A percentile compares a stretch with the other conserved stretches of the same genome.
Evolutionary conservation across 1,140 invertebrate species (phyloP).

Genomic region (Cydia pomonella): DNA sequence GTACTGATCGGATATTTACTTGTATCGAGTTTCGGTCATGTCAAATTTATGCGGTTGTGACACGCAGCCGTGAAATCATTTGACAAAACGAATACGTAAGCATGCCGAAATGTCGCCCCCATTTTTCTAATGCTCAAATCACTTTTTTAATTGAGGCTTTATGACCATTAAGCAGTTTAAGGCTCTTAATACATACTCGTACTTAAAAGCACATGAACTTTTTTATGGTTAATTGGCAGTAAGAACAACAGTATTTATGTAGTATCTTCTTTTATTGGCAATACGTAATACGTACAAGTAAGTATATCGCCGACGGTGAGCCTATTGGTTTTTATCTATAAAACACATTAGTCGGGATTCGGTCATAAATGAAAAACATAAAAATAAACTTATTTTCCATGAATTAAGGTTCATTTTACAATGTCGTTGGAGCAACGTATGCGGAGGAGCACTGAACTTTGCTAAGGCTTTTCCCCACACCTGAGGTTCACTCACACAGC

Average conservation of each 20-base stretch:
- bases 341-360: conserved; percentile 28
- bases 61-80: conserved; percentile 35
- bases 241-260: not conserved
- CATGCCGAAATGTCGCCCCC: conserved; percentile 44
- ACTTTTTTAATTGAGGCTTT: conserved; percentile 31
- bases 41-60: conserved; percentile 46
- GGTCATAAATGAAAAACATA: not conserved
- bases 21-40: conserved; percentile 41
- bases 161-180: conserved; percentile 3
- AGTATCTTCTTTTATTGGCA: conserved; percentile 10
- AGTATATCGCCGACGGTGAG: not conserved
- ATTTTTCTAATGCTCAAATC: conserved; percentile 37
- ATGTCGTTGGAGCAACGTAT: conserved; percentile 44
- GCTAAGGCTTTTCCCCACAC: conserved; percentile 66
- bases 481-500: conserved; percentile 69
- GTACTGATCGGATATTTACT: not conserved
- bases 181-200: not conserved
- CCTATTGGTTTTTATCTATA: conserved; percentile 16
- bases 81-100: conserved; percentile 45
- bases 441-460: conserved; percentile 75
- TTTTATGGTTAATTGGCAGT: conserved; percentile 4
- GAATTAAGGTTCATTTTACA: conserved; percentile 54
- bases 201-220: not conserved
- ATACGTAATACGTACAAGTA: not conserved
- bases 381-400: conserved; percentile 31